Evolutionary conservation across 2,113 vertebrate species (phyloP).

Genomic region (Cichladusa arquata): DNA sequence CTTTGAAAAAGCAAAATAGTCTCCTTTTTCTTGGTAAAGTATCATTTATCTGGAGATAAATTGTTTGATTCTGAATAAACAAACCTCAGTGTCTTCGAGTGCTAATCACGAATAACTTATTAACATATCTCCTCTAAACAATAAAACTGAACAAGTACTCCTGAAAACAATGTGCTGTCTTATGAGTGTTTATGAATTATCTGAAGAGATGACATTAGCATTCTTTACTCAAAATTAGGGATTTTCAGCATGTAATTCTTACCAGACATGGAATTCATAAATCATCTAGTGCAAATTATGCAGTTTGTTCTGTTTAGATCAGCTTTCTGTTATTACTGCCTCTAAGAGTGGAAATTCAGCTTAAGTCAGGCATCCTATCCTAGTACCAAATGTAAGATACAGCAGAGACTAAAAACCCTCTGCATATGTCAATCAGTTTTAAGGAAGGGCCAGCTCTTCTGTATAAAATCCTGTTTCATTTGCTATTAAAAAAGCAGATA

Average conservation of each 20-base stretch:
- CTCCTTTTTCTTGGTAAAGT: not conserved
- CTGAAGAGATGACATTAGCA: not conserved
- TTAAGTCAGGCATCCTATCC: not conserved
- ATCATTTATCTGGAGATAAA: not conserved
- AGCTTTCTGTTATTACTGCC: not conserved
- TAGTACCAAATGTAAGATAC: not conserved
- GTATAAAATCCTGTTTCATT: not conserved
- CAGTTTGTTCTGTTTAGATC: not conserved
- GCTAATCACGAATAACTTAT: not conserved
- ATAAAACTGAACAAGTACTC: not conserved
- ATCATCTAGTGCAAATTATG: accelerated
- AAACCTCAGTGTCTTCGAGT: not conserved
- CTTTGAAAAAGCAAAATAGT: not conserved
- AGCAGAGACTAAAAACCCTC: not conserved
- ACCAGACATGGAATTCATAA: not conserved
- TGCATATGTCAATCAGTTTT: not conserved
- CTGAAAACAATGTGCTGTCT: not conserved
- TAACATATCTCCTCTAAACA: not conserved
- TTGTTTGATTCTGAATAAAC: not conserved
- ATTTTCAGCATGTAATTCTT: not conserved
- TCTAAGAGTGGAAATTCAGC: not conserved
- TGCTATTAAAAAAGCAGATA: not conserved
- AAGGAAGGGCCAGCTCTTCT: not conserved
- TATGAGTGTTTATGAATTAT: not conserved
- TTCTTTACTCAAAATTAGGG: not conserved